Evolutionary conservation across 2,113 vertebrate genomes (phyloP).

Genomic region (Ophthalmolycus amberensis): DNA sequence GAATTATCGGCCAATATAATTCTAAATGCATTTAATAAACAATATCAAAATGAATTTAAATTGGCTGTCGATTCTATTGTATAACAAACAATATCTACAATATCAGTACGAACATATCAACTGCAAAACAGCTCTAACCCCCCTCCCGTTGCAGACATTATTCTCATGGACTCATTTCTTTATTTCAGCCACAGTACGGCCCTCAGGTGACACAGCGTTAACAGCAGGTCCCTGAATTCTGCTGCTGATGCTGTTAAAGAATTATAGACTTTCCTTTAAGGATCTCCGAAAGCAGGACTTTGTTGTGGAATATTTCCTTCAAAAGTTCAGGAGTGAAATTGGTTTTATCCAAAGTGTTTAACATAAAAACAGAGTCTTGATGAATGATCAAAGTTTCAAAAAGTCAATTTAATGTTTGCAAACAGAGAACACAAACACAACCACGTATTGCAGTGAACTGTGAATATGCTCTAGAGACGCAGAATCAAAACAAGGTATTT

Average conservation of each 20-base stretch:
- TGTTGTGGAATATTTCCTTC: too few relatives aligned
- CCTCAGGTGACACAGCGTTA: background rate
- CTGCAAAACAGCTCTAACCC: background rate
- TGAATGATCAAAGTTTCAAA: too few relatives aligned
- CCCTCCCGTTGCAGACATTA: background rate
- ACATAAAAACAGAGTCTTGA: too few relatives aligned
- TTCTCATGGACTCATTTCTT: background rate
- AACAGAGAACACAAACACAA: too few relatives aligned
- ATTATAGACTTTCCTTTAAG: too few relatives aligned
- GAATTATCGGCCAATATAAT: background rate
- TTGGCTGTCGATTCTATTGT: background rate
- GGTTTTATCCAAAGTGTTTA: too few relatives aligned
- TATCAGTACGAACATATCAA: background rate
- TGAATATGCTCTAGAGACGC: too few relatives aligned
- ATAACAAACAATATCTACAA: background rate
- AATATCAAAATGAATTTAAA: background rate
- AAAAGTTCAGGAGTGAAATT: too few relatives aligned
- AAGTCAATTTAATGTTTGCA: too few relatives aligned
- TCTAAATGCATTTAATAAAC: background rate
- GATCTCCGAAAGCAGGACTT: background rate
- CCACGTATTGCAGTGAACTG: too few relatives aligned
- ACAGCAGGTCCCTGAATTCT: background rate
- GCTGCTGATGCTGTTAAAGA: background rate
- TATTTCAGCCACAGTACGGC: background rate
- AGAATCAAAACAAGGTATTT: too few relatives aligned